These are phyloP conservation scores for Lasioglossum oenotherae DNA, from an alignment of 2,888 invertebrate species.

Conservation along the genomic window DNA sequence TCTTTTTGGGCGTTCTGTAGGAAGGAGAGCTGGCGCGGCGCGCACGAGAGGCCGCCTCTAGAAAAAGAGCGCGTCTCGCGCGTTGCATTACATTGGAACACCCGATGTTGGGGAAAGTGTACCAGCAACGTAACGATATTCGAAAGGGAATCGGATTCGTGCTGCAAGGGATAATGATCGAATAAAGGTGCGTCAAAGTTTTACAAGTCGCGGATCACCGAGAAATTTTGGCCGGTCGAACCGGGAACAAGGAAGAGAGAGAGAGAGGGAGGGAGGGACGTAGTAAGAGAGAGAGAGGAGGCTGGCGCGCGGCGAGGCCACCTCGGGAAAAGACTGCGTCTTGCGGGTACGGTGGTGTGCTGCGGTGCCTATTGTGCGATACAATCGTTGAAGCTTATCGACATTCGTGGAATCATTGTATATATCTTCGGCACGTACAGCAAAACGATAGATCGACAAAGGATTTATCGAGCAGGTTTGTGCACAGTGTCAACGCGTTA, in stretches of 20 bases:
- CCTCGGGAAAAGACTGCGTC: slow-evolving; percentile 60
- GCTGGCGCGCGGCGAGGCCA: slow-evolving; percentile 58
- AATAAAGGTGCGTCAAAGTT: slow-evolving; percentile 7
- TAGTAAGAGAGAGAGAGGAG: slow-evolving; percentile 32
- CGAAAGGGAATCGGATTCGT: slow-evolving; percentile 6
- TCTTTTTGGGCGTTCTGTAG: slow-evolving; percentile 67
- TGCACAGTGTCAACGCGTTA: slow-evolving; percentile 50
- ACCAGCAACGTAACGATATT: slow-evolving; percentile 24
- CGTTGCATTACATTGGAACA: slow-evolving; percentile 52
- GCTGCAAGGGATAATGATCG: not conserved
- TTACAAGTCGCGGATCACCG: slow-evolving; percentile 9
- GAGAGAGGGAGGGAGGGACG: not conserved
- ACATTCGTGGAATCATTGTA: slow-evolving; percentile 46
- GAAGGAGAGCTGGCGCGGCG: slow-evolving; percentile 59
- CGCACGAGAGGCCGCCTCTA: slow-evolving; percentile 67
- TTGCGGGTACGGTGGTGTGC: slow-evolving; percentile 45
- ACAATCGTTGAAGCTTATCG: slow-evolving; percentile 57
- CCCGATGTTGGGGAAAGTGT: slow-evolving; percentile 34
- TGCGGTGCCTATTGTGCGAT: slow-evolving; percentile 48
- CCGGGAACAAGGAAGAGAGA: slow-evolving; percentile 22
- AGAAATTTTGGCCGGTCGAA: slow-evolving; percentile 41
- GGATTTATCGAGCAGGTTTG: slow-evolving; percentile 22
- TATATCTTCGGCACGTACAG: not conserved
- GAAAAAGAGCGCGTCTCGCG: slow-evolving; percentile 71
- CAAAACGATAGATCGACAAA: slow-evolving; percentile 18